These are phyloP conservation scores for Australoheros scitulus DNA, from an alignment of 2,113 vertebrate genomes.

Conservation along the genomic window DNA sequence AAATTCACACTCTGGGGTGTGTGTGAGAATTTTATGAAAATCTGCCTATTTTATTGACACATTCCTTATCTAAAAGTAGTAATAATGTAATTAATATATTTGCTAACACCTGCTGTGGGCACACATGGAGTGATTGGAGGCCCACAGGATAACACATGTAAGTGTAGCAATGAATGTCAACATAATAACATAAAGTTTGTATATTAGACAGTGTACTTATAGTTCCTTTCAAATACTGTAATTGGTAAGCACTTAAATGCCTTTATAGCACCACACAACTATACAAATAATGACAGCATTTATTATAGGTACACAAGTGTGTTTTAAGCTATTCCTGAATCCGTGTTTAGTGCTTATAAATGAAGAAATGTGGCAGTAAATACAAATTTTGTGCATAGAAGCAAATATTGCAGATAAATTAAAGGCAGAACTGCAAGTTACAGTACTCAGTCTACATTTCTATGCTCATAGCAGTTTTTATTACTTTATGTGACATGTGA, in stretches of 20 bases:
- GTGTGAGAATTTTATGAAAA: too few species aligned
- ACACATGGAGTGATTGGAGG: too few species aligned
- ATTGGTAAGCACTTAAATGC: not conserved
- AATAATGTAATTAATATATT: not conserved
- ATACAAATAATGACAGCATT: not conserved
- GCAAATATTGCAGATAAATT: not conserved
- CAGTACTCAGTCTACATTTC: not conserved
- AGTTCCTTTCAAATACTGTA: not conserved
- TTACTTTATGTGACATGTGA: not conserved
- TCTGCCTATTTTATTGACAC: too few species aligned
- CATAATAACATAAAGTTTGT: too few species aligned
- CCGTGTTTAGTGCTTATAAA: not conserved
- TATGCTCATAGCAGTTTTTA: not conserved
- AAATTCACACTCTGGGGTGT: too few species aligned
- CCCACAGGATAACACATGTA: too few species aligned
- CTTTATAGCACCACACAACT: not conserved
- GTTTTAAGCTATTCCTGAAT: not conserved
- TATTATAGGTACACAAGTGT: not conserved
- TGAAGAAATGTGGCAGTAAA: not conserved
- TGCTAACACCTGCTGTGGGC: too few species aligned
- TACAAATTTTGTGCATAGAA: fast-evolving
- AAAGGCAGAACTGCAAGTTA: not conserved
- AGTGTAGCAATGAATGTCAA: too few species aligned
- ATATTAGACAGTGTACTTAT: too few species aligned
- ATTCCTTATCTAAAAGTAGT: too few species aligned